Conservation (phyloP, 1,140 invertebrate genomes). For the Plodia interpunctella region DNA sequence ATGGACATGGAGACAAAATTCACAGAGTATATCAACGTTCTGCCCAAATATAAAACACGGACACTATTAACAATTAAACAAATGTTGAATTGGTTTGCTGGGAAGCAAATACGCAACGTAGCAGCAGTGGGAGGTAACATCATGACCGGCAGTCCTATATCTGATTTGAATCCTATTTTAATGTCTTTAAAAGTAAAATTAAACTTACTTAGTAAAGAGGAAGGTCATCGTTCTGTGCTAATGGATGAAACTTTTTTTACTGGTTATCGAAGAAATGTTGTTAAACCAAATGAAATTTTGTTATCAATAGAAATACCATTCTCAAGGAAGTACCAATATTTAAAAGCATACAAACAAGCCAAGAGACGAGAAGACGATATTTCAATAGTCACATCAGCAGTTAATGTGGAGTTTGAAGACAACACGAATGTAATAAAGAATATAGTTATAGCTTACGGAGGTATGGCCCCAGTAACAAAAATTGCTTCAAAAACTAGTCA, state of each 20-base stretch:
- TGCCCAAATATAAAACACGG: conserved; percentile 83
- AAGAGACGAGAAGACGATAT: conserved; percentile 96
- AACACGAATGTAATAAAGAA: conserved; percentile 80
- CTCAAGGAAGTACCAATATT: conserved; percentile 84
- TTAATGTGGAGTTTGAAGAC: conserved; percentile 82
- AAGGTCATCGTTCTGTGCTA: conserved; percentile 79
- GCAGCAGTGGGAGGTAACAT: conserved; percentile 95
- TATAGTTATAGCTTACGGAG: conserved; percentile 88
- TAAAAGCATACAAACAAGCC: conserved; percentile 94
- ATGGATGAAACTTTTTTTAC: conserved; percentile 95
- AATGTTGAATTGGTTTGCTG: conserved; percentile 97
- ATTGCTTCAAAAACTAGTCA: conserved; percentile 85
- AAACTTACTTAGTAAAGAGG: conserved; percentile 74
- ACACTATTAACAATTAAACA: conserved; percentile 86
- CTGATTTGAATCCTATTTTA: conserved; percentile 95
- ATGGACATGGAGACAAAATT: conserved; percentile 85
- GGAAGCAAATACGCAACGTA: conserved; percentile 93
- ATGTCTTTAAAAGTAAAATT: conserved; percentile 85
- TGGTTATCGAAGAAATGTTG: conserved; percentile 90
- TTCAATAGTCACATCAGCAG: conserved; percentile 94
- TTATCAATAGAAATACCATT: conserved; percentile 84
- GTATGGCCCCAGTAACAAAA: conserved; percentile 94
- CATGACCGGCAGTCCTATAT: conserved; percentile 97
- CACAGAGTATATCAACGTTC: conserved; percentile 78
- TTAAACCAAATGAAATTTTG: conserved; percentile 88